These are phyloP conservation scores for Chromoteleia sp. DNA, from an alignment of 2,888 invertebrate genomes.

Conservation along the genomic window DNA sequence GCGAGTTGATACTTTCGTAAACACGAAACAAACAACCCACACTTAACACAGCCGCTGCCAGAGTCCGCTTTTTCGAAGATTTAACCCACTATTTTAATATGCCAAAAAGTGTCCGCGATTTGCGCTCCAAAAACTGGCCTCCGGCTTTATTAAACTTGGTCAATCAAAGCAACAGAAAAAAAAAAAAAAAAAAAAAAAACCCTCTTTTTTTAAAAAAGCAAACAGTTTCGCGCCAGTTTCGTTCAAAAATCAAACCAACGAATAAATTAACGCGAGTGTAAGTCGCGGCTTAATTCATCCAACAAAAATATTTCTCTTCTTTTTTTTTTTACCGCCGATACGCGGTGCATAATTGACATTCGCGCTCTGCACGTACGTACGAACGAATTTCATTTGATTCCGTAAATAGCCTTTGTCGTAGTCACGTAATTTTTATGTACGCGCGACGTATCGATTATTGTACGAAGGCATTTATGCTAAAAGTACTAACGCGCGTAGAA, in stretches of 20 bases:
- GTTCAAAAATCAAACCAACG: constrained; percentile 23
- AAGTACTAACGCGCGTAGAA: constrained; percentile 30
- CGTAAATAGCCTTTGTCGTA: constrained; percentile 54
- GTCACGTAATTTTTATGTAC: constrained; percentile 58
- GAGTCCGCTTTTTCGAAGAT: too few species aligned
- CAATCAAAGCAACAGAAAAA: background rate
- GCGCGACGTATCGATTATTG: constrained; percentile 59
- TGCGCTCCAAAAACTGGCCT: too few species aligned
- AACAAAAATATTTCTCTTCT: constrained; percentile 39
- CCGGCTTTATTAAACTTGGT: too few species aligned
- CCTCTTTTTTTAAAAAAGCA: constrained; percentile 10
- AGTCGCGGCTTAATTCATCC: constrained; percentile 43
- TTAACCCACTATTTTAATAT: too few species aligned
- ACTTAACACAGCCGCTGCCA: too few species aligned
- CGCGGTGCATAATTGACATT: constrained; percentile 26
- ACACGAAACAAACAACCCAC: too few species aligned
- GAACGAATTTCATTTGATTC: constrained; percentile 36
- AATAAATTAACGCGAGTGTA: constrained; percentile 19
- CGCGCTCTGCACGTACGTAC: constrained; percentile 17
- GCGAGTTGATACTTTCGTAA: too few species aligned
- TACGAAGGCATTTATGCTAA: constrained; percentile 52
- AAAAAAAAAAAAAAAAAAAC: background rate
- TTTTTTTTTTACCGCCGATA: background rate
- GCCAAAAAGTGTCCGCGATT: too few species aligned
- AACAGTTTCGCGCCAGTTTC: background rate